A percentile compares a stretch with the other conserved stretches of the same genome.
Conservation (phyloP, 2,888 invertebrate genomes). For the Eupithecia abbreviata region DNA sequence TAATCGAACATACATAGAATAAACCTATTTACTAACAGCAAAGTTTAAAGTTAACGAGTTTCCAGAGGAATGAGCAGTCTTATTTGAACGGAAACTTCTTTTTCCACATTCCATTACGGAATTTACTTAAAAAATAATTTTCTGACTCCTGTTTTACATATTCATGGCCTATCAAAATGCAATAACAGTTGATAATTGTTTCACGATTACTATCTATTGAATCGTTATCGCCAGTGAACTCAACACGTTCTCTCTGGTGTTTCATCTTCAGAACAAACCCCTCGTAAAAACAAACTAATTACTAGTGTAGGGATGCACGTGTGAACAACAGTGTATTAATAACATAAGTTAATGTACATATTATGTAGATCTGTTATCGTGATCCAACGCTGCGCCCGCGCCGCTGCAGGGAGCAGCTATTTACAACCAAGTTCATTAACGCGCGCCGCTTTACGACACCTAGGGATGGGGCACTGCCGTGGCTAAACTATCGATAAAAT, state of each 20-base stretch:
- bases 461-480: slow-evolving; percentile 45
- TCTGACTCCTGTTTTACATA: not conserved
- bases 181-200: not conserved
- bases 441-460: slow-evolving; percentile 49
- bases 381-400: slow-evolving; percentile 32
- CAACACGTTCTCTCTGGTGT: not conserved
- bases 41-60: no score
- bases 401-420: slow-evolving; percentile 49
- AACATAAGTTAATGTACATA: not conserved
- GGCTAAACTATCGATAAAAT: slow-evolving; percentile 26
- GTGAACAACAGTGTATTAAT: slow-evolving; percentile 15
- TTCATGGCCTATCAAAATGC: not conserved
- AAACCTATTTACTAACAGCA: no score
- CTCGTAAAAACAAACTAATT: slow-evolving; percentile 10
- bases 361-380: slow-evolving; percentile 1
- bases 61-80: no score
- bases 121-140: not conserved
- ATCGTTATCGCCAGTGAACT: not conserved
- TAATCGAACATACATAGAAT: no score
- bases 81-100: no score
- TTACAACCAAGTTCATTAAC: slow-evolving; percentile 66
- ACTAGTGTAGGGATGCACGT: not conserved
- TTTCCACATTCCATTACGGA: not conserved
- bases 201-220: no score
- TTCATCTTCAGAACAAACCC: not conserved